These are phyloP conservation scores for Pteropus alecto DNA, from an alignment of 2,113 vertebrate species.

Conservation along the genomic window DNA sequence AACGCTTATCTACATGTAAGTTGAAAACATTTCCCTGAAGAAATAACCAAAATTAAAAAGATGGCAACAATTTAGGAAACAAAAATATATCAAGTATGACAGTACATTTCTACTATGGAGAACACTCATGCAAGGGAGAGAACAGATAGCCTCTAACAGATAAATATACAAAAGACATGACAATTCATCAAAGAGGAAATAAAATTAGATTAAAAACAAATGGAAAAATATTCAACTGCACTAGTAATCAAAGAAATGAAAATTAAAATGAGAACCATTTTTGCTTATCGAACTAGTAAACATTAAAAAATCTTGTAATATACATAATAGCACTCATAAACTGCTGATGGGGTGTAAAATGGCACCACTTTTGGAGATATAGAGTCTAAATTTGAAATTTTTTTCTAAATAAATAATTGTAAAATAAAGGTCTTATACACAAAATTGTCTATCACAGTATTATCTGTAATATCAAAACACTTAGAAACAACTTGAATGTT, in stretches of 20 bases:
- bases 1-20: neutral
- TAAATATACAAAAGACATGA: neutral
- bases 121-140: neutral
- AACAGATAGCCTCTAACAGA: neutral
- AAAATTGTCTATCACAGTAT: neutral
- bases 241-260: slow-evolving; percentile 39
- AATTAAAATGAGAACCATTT: neutral
- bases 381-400: neutral
- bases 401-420: slow-evolving; percentile 8
- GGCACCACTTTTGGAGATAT: neutral
- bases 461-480: neutral
- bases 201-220: slow-evolving; percentile 9
- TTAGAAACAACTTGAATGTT: neutral
- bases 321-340: neutral
- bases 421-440: neutral
- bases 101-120: neutral
- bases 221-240: slow-evolving; percentile 5
- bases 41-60: neutral
- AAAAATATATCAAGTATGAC: neutral
- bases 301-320: neutral
- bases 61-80: neutral
- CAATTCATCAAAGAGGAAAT: neutral
- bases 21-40: neutral
- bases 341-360: neutral
- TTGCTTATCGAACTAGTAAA: slow-evolving; percentile 31